These are phyloP conservation scores for Notechis scutatus DNA, from an alignment of 2,113 vertebrate species.

Conservation along the genomic window DNA sequence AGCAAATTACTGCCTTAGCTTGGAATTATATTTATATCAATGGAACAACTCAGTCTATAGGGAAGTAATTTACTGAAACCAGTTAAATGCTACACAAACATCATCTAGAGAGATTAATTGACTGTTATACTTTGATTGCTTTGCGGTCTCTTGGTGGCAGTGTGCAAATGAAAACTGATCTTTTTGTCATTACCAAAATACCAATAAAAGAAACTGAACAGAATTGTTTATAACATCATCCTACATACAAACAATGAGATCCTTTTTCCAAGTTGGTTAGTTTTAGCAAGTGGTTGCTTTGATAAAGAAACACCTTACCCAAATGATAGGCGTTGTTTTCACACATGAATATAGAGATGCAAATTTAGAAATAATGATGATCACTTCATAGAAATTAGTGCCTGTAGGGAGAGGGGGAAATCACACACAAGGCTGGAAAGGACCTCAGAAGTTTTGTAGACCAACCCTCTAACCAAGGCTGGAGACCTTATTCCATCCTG, in stretches of 20 bases:
- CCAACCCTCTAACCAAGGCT: no score
- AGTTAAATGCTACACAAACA: constrained; percentile 64
- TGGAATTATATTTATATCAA: constrained; percentile 59
- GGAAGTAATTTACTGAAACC: constrained; percentile 65
- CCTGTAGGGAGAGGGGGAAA: not conserved
- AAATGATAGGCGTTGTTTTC: not conserved
- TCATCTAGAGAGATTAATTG: constrained; percentile 67
- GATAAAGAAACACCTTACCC: not conserved
- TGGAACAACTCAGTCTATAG: constrained; percentile 55
- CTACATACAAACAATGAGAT: not conserved
- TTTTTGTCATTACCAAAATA: constrained; percentile 50
- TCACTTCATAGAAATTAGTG: not conserved
- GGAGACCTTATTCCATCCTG: no score
- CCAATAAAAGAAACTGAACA: constrained; percentile 41
- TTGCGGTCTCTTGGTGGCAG: constrained; percentile 58
- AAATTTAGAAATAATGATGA: not conserved
- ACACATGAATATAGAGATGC: not conserved
- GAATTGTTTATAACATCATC: constrained; percentile 33
- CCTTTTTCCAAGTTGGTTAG: not conserved
- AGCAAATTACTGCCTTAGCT: constrained; percentile 53
- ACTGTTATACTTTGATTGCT: constrained; percentile 66
- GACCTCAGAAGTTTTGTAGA: no score
- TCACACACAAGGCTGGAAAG: not conserved
- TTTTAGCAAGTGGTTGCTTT: not conserved
- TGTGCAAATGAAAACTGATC: constrained; percentile 59